Evolutionary conservation across 2,888 invertebrate genomes (phyloP).

Genomic region (Drosophila macrospina): DNA sequence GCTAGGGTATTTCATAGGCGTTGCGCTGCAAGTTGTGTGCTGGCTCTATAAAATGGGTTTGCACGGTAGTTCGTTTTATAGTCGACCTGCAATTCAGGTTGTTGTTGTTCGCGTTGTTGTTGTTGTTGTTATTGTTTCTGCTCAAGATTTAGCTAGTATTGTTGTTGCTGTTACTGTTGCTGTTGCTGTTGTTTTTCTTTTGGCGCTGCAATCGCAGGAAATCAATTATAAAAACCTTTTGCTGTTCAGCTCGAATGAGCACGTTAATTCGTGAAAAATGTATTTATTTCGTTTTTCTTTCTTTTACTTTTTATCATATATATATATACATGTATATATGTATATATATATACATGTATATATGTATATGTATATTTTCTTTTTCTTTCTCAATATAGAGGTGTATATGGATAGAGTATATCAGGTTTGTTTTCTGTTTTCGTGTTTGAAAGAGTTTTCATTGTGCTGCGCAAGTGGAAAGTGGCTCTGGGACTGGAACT

Average conservation of each 20-base stretch:
- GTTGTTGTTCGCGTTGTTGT: too few species aligned
- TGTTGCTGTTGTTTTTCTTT: slow-evolving; percentile 49
- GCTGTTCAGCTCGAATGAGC: slow-evolving; percentile 71
- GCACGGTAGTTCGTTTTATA: slow-evolving; percentile 51
- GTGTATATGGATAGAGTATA: background rate
- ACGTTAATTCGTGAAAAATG: slow-evolving; percentile 79
- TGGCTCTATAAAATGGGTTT: slow-evolving; percentile 57
- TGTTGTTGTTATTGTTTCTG: slow-evolving; percentile 20
- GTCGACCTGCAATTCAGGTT: slow-evolving; percentile 47
- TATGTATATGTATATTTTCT: background rate
- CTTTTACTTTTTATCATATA: background rate
- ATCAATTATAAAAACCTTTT: slow-evolving; percentile 78
- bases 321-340: background rate
- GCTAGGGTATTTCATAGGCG: slow-evolving; percentile 9
- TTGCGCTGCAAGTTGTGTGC: background rate
- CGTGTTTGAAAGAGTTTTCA: slow-evolving; percentile 75
- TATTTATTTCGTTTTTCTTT: slow-evolving; percentile 54
- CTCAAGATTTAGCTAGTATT: slow-evolving; percentile 20
- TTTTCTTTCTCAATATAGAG: background rate
- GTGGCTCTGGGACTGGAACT: slow-evolving; percentile 38
- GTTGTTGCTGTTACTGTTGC: slow-evolving; percentile 29
- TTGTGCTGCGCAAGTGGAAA: slow-evolving; percentile 63
- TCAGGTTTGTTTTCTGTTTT: slow-evolving; percentile 22
- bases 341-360: background rate
- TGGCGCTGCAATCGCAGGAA: slow-evolving; percentile 70